Conservation (phyloP, 2,797 vertebrate genomes). For the Podarcis siculus region DNA sequence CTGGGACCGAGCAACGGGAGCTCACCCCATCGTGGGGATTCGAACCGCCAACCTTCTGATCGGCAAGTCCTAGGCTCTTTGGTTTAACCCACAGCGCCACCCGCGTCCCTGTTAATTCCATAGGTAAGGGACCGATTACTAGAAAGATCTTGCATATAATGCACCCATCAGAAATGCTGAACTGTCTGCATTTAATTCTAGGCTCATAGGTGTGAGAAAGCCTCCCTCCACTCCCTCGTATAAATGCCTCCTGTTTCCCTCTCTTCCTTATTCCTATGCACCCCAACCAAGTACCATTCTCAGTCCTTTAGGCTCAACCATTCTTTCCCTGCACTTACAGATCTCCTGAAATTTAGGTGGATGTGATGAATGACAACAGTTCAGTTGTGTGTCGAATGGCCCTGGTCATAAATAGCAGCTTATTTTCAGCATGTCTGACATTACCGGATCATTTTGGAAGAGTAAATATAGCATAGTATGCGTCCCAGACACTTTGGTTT, state of each 20-base stretch:
- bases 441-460: not conserved
- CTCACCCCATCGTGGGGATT: no score
- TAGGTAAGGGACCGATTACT: not conserved
- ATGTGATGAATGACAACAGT: not conserved
- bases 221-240: not conserved
- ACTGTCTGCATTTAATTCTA: not conserved
- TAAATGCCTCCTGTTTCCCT: not conserved
- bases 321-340: not conserved
- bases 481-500: not conserved
- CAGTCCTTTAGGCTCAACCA: not conserved
- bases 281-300: not conserved
- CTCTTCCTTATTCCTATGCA: not conserved
- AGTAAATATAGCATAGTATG: not conserved
- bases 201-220: not conserved
- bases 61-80: no score
- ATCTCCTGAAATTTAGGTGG: not conserved
- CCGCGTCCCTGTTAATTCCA: not conserved
- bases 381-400: not conserved
- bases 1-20: no score
- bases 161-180: not conserved
- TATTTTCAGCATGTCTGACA: not conserved
- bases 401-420: not conserved
- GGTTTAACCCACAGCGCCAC: no score
- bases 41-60: no score
- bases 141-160: not conserved